Evolutionary conservation across 2,888 invertebrate genomes (phyloP).

Genomic region (Morpho achilles): DNA sequence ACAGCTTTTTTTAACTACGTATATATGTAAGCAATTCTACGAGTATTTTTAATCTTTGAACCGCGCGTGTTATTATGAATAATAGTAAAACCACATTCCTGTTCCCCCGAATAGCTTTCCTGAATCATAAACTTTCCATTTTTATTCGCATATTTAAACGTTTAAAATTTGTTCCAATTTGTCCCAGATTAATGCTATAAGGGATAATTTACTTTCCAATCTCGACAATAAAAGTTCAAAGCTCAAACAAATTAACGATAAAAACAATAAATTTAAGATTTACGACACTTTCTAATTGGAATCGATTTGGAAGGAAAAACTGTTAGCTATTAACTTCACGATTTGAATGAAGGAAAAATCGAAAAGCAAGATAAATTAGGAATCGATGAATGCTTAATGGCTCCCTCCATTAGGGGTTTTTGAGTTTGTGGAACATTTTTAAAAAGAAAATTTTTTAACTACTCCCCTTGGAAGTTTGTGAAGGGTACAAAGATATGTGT

Average conservation of each 20-base stretch:
- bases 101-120: too few relatives aligned
- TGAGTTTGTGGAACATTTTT: slow-evolving; percentile 56
- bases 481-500: slow-evolving; percentile 35
- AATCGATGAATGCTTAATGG: slow-evolving; percentile 75
- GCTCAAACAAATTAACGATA: slow-evolving; percentile 24
- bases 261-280: slow-evolving; percentile 39
- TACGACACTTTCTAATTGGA: slow-evolving; percentile 50
- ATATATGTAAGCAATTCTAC: too few relatives aligned
- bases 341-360: slow-evolving; percentile 64
- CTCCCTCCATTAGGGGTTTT: slow-evolving; percentile 69
- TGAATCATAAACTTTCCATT: too few relatives aligned
- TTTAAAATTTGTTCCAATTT: slow-evolving; percentile 1
- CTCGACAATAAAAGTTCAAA: slow-evolving; percentile 31
- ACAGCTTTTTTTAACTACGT: too few relatives aligned
- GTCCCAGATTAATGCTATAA: slow-evolving; percentile 7
- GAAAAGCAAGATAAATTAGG: slow-evolving; percentile 71
- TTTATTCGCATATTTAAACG: neutral
- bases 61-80: too few relatives aligned
- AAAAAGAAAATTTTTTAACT: slow-evolving; percentile 59
- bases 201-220: slow-evolving; percentile 23
- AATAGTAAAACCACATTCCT: too few relatives aligned
- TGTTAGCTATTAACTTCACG: slow-evolving; percentile 47
- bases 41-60: too few relatives aligned
- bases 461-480: slow-evolving; percentile 57
- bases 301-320: slow-evolving; percentile 51